Evolutionary conservation across 2,113 vertebrate genomes (phyloP).

Genomic region (Brachyhypopomus occidentalis): DNA sequence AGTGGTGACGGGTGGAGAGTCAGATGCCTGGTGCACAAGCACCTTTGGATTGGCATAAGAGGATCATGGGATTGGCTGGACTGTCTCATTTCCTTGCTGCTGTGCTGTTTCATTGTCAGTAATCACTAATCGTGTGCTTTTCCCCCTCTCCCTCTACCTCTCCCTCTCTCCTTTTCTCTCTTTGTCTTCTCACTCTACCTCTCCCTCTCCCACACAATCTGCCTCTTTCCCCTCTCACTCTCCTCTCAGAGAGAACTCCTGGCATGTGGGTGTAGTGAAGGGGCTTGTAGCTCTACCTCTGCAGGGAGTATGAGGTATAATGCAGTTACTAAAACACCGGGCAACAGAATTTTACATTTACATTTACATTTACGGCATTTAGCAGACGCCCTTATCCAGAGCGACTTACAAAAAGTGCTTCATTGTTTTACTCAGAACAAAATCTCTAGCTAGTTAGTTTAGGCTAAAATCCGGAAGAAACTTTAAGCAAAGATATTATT

Average conservation of each 20-base stretch:
- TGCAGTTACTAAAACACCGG: conserved; percentile 2
- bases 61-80: no score
- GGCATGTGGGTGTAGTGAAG: conserved; percentile 22
- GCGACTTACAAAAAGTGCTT: no score
- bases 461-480: no score
- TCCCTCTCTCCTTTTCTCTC: conserved; percentile 4
- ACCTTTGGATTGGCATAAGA: neutral
- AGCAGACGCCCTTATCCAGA: no score
- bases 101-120: no score
- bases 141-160: conserved; percentile 13
- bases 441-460: no score
- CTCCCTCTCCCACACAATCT: conserved; percentile 29
- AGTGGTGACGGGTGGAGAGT: neutral
- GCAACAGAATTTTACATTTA: neutral
- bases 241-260: conserved; percentile 22
- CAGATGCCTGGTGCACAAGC: neutral
- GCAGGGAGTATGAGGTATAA: neutral
- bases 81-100: no score
- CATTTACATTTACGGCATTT: no score
- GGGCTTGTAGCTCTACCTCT: neutral
- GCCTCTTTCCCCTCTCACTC: conserved; percentile 14
- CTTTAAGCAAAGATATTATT: no score
- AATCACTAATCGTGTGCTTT: no score
- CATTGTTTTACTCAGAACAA: no score
- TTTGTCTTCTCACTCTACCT: conserved; percentile 40